Evolutionary conservation across 1,140 invertebrate species (phyloP).

Genomic region (Drosophila varians): DNA sequence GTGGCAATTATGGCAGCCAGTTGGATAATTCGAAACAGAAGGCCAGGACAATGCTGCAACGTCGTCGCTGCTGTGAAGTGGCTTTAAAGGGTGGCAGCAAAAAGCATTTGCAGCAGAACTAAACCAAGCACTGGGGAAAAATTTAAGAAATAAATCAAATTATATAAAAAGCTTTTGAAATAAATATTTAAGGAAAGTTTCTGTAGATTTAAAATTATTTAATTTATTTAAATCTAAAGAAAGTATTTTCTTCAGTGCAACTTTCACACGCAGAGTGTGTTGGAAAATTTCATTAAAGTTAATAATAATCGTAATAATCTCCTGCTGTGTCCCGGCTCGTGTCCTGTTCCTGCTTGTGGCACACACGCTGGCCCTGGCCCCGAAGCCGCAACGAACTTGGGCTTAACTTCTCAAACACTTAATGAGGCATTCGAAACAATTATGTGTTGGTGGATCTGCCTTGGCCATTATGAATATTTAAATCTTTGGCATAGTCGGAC

Average conservation of each 20-base stretch:
- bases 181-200: no score
- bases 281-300: constrained; percentile 57
- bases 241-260: constrained; percentile 7
- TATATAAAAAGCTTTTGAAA: neutral
- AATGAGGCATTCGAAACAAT: constrained; percentile 79
- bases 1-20: constrained; percentile 40
- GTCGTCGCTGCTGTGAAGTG: constrained; percentile 43
- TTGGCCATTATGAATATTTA: constrained; percentile 75
- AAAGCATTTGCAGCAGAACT: constrained; percentile 1
- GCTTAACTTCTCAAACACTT: constrained; percentile 75
- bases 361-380: neutral
- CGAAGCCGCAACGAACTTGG: constrained; percentile 22
- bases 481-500: constrained; percentile 34
- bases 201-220: neutral
- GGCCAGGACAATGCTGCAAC: constrained; percentile 23
- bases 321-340: constrained; percentile 46
- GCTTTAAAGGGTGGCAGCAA: constrained; percentile 59
- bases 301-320: constrained; percentile 74
- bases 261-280: neutral
- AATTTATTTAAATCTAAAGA: no score
- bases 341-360: constrained; percentile 16
- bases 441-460: constrained; percentile 46
- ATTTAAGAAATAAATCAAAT: neutral
- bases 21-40: constrained; percentile 50
- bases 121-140: neutral